Conservation (phyloP, 2,888 invertebrate genomes). For the Phragmatobia fuliginosa region DNA sequence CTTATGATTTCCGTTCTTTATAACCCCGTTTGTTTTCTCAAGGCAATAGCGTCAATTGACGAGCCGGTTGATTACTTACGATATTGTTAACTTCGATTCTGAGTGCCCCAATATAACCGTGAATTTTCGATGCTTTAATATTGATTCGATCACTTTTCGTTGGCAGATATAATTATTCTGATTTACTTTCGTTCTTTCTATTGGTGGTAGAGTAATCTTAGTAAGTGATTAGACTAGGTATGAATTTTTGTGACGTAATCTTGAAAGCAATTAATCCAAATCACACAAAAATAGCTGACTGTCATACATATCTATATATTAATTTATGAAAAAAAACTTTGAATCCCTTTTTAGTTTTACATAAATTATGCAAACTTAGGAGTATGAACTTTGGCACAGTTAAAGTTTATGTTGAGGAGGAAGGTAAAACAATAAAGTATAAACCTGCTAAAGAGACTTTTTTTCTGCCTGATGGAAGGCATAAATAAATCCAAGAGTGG, state of each 20-base stretch:
- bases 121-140: conserved; percentile 24
- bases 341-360: too few relatives aligned
- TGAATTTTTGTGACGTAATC: not conserved
- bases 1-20: conserved; percentile 82
- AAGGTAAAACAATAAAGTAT: too few relatives aligned
- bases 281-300: not conserved
- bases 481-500: too few relatives aligned
- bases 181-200: not conserved
- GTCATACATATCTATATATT: too few relatives aligned
- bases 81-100: conserved; percentile 34
- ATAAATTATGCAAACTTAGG: too few relatives aligned
- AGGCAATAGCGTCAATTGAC: conserved; percentile 47
- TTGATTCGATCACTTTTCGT: conserved; percentile 2
- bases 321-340: too few relatives aligned
- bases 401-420: too few relatives aligned
- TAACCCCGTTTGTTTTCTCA: conserved; percentile 65
- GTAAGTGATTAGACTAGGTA: not conserved
- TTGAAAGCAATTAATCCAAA: not conserved
- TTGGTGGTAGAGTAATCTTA: too few relatives aligned
- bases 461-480: too few relatives aligned
- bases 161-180: conserved; percentile 14
- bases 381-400: too few relatives aligned
- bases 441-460: too few relatives aligned
- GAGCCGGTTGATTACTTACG: conserved; percentile 50
- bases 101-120: conserved; percentile 21